phyloP scores from a whole-genome alignment of 2,888 invertebrate genomes.

The Druceiella hillmani region DNA sequence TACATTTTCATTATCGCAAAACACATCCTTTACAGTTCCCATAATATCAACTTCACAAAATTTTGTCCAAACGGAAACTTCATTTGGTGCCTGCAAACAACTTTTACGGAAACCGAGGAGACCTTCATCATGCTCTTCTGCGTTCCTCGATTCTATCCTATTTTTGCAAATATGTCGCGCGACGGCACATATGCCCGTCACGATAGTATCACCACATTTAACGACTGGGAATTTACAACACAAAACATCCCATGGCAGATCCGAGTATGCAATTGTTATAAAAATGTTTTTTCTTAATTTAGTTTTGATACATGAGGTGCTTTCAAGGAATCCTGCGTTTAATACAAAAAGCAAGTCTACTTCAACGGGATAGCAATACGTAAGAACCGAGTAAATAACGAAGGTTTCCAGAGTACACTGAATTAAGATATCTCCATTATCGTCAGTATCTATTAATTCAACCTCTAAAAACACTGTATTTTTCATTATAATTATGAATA shows the following conservation, averaged over 20 bases:
- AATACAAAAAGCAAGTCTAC: slow-evolving; percentile 42
- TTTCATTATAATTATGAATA: slow-evolving; percentile 18
- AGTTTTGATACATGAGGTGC: too few species aligned
- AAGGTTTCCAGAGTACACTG: slow-evolving; percentile 57
- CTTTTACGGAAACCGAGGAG: slow-evolving; percentile 75
- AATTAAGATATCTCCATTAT: slow-evolving; percentile 24
- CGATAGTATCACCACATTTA: slow-evolving; percentile 53
- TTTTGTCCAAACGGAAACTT: slow-evolving; percentile 84
- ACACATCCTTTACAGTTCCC: slow-evolving; percentile 48
- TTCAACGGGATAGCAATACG: slow-evolving; percentile 48
- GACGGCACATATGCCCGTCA: slow-evolving; percentile 76
- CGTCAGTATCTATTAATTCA: slow-evolving; percentile 27
- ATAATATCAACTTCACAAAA: slow-evolving; percentile 86
- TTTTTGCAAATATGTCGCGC: slow-evolving; percentile 38
- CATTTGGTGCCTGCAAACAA: slow-evolving; percentile 77
- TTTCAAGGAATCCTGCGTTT: slow-evolving; percentile 26
- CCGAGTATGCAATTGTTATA: slow-evolving; percentile 19
- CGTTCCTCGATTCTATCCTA: slow-evolving; percentile 23
- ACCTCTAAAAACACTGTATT: slow-evolving; percentile 35
- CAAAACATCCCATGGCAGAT: slow-evolving; percentile 45
- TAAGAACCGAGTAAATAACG: slow-evolving; percentile 56
- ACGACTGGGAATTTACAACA: slow-evolving; percentile 61
- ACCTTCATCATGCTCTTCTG: slow-evolving; percentile 39
- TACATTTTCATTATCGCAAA: slow-evolving; percentile 26
- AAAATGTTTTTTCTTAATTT: too few species aligned